Percentiles rank a stretch among this genome's conserved stretches.
These are phyloP conservation scores for Serilophus lunatus DNA, from an alignment of 2,113 vertebrate species.

Conservation along the genomic window DNA sequence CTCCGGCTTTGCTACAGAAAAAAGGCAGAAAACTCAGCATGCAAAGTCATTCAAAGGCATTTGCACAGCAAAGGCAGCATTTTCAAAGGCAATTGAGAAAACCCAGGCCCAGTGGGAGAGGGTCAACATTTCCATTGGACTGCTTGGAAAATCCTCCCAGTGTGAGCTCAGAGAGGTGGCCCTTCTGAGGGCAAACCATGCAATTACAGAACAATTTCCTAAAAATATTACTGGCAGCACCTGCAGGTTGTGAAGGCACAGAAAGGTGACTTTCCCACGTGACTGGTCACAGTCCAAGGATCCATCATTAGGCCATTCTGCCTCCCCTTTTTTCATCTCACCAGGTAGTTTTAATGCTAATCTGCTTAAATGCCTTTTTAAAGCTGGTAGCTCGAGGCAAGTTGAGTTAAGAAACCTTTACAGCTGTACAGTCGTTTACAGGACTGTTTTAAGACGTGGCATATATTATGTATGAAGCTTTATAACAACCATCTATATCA, in stretches of 20 bases:
- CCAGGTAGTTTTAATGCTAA: slow-evolving; percentile 26
- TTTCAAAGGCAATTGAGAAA: not conserved
- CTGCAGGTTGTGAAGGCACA: not conserved
- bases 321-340: slow-evolving; percentile 21
- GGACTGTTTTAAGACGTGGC: not conserved
- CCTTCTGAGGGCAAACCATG: not conserved
- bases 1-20: not conserved
- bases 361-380: slow-evolving; percentile 36
- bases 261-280: not conserved
- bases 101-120: not conserved
- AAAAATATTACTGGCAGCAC: not conserved
- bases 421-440: not conserved
- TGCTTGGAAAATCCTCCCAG: not conserved
- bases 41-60: not conserved
- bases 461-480: slow-evolving; percentile 35
- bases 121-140: not conserved
- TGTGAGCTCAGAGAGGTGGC: not conserved
- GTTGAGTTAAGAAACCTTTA: slow-evolving; percentile 20
- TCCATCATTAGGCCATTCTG: not conserved
- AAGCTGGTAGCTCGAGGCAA: not conserved
- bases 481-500: not conserved
- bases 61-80: not conserved
- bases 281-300: not conserved
- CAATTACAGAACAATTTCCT: not conserved
- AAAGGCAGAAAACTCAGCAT: not conserved